A percentile compares a stretch with the other conserved stretches of the same genome.
Conservation (phyloP, 2,113 vertebrate genomes). For the Gallinago jamesoni region DNA sequence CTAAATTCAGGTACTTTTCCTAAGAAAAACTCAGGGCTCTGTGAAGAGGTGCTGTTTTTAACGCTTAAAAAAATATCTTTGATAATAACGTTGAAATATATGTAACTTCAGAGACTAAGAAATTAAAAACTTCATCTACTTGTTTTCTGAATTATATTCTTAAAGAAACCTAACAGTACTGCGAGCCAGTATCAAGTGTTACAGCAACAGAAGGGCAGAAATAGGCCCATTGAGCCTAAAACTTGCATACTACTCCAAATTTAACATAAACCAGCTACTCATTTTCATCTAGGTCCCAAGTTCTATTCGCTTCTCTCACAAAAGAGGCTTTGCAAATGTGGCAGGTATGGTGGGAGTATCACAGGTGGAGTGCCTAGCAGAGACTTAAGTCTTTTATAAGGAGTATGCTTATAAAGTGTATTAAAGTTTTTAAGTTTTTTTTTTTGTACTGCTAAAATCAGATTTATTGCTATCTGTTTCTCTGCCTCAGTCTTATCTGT, state of each 20-base stretch:
- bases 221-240: neutral
- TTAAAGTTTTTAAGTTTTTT: neutral
- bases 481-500: neutral
- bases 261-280: neutral
- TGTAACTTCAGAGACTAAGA: neutral
- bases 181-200: fast-evolving
- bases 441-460: neutral
- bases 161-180: neutral
- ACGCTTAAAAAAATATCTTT: neutral
- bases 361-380: neutral
- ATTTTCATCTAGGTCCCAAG: neutral
- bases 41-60: neutral
- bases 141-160: neutral
- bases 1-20: neutral
- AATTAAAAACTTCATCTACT: neutral
- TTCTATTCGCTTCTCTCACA: neutral
- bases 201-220: neutral
- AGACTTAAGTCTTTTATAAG: neutral
- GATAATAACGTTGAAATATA: neutral
- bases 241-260: neutral
- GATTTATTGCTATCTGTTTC: neutral
- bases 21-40: neutral
- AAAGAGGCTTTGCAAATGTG: constrained; percentile 11
- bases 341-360: constrained; percentile 8
- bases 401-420: too few relatives aligned